A percentile compares a stretch with the other conserved stretches of the same genome.
Conservation (phyloP, 2,113 vertebrate genomes). For the Casuarius casuarius region DNA sequence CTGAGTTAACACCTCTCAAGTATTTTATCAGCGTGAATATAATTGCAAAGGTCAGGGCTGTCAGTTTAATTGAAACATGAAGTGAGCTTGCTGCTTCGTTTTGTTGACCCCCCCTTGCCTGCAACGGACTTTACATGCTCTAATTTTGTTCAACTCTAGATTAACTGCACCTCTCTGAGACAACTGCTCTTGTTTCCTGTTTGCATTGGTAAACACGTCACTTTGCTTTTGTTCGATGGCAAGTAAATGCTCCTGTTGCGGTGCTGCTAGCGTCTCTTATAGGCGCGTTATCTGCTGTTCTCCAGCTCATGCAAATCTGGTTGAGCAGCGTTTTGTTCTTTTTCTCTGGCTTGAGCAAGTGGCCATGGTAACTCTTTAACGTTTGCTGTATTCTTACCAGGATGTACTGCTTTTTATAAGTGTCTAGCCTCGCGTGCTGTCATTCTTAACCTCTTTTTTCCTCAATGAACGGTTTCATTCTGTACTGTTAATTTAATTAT, state of each 20-base stretch:
- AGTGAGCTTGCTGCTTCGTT: neutral
- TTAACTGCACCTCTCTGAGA: neutral
- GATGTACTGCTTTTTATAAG: neutral
- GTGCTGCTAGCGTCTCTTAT: neutral
- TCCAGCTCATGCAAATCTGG: neutral
- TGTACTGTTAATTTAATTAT: neutral
- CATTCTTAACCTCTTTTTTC: neutral
- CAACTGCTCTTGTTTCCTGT: neutral
- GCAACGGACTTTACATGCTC: neutral
- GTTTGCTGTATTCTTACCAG: neutral
- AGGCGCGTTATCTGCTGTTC: neutral
- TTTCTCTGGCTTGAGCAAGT: neutral
- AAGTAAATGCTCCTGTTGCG: neutral
- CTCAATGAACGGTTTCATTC: neutral
- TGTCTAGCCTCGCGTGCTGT: neutral
- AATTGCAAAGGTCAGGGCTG: neutral
- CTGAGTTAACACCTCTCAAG: neutral
- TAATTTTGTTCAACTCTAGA: neutral
- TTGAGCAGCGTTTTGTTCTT: neutral
- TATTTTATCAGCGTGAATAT: neutral
- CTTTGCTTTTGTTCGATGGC: neutral
- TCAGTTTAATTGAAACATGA: neutral
- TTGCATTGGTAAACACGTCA: neutral
- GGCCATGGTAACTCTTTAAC: neutral
- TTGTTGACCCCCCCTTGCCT: neutral